These are phyloP conservation scores for Microctenopoma steveboyesi DNA, from an alignment of 2,797 vertebrate genomes.

Conservation along the genomic window DNA sequence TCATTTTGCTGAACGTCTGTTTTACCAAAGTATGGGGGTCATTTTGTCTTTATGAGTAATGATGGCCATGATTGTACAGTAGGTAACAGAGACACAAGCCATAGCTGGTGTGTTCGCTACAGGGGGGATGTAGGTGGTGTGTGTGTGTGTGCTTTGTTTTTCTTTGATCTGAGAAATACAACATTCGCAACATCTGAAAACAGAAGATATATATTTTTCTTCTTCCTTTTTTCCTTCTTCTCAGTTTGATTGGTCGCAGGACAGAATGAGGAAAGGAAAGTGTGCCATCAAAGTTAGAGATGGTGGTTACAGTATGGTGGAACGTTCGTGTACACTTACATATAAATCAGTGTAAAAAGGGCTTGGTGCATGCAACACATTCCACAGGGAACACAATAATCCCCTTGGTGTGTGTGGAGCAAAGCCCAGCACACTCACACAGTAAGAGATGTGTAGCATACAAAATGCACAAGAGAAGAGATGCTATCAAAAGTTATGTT, in stretches of 20 bases:
- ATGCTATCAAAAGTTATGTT: slow-evolving; percentile 43
- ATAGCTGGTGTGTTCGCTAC: slow-evolving; percentile 33
- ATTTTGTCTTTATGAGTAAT: slow-evolving; percentile 41
- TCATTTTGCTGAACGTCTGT: slow-evolving; percentile 7
- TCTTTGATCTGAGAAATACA: slow-evolving; percentile 53
- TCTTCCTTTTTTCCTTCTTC: not conserved
- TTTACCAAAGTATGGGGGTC: slow-evolving; percentile 7
- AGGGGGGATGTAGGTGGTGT: too few species aligned
- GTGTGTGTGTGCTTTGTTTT: not conserved
- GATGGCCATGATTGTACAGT: slow-evolving; percentile 53
- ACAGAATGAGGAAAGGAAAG: slow-evolving; percentile 9
- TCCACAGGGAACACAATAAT: slow-evolving; percentile 12
- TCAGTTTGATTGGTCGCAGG: slow-evolving; percentile 19
- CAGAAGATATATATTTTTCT: slow-evolving; percentile 41
- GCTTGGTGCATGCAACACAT: slow-evolving; percentile 4
- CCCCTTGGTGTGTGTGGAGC: slow-evolving; percentile 10
- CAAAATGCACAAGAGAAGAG: slow-evolving; percentile 34
- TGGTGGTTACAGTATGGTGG: not conserved
- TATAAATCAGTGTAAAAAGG: slow-evolving; percentile 11
- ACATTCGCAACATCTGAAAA: slow-evolving; percentile 24
- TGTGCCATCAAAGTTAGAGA: not conserved
- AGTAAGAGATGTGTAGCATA: slow-evolving; percentile 15
- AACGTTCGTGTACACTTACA: slow-evolving; percentile 10
- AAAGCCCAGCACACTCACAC: slow-evolving; percentile 17
- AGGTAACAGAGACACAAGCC: slow-evolving; percentile 45